phyloP scores from a whole-genome alignment of 1,140 invertebrate genomes.

The Aphidius ervi region DNA sequence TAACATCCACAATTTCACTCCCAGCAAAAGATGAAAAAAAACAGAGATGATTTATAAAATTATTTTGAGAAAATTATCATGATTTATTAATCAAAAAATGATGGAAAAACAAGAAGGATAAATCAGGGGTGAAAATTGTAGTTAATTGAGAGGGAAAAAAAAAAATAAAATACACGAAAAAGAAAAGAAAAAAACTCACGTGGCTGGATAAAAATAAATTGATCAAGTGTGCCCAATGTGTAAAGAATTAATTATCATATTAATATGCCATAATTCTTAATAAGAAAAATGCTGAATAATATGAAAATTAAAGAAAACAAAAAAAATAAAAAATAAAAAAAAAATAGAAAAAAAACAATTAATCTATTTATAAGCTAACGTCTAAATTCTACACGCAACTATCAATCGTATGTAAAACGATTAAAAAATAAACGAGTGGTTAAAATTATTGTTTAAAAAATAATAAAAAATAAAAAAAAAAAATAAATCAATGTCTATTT shows the following conservation, averaged over 20 bases:
- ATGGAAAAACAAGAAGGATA: not conserved
- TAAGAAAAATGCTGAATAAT: not conserved
- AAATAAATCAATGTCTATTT: not conserved
- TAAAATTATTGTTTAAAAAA: constrained; percentile 53
- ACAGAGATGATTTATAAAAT: constrained; percentile 10
- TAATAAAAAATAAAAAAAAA: constrained; percentile 32
- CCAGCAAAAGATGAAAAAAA: constrained; percentile 15
- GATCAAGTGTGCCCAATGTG: constrained; percentile 27
- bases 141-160: constrained; percentile 14
- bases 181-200: not conserved
- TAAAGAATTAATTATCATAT: constrained; percentile 48
- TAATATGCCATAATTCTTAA: constrained; percentile 44
- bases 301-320: constrained; percentile 4
- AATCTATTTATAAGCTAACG: constrained; percentile 58
- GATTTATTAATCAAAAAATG: constrained; percentile 10
- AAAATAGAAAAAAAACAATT: constrained; percentile 48
- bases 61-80: constrained; percentile 13
- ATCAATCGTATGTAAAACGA: constrained; percentile 49
- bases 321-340: constrained; percentile 15
- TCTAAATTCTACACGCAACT: constrained; percentile 53
- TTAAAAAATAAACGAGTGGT: constrained; percentile 48
- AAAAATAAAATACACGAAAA: constrained; percentile 2
- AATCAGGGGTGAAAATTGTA: not conserved
- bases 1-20: constrained; percentile 32
- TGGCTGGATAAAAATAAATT: not conserved